Evolutionary conservation across 1,140 invertebrate species (phyloP).

Genomic region (Eriocheir sinensis): DNA sequence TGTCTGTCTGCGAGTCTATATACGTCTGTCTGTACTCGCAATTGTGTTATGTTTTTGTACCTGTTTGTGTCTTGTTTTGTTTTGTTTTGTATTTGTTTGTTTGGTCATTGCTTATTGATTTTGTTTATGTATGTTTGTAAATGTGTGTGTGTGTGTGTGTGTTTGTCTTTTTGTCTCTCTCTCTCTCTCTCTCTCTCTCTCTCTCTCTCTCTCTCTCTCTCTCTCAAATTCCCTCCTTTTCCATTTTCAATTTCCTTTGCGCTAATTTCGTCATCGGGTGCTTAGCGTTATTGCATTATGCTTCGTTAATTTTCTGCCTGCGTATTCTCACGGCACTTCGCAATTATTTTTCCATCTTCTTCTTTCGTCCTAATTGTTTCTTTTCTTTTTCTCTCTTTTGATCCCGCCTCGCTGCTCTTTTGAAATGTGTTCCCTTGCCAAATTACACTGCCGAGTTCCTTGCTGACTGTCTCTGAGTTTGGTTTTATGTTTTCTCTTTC

Average conservation of each 20-base stretch:
- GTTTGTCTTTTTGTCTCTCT: background rate
- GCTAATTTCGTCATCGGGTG: background rate
- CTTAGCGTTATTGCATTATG: too few relatives aligned
- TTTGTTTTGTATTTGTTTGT: too few relatives aligned
- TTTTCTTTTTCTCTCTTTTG: too few relatives aligned
- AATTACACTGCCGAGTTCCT: too few relatives aligned
- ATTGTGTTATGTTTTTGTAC: background rate
- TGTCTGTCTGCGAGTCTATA: conserved; percentile 26
- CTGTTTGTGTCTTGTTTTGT: too few relatives aligned
- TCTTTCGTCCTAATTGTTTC: too few relatives aligned
- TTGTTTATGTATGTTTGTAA: background rate
- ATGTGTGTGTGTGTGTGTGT: conserved; percentile 40
- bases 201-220: background rate
- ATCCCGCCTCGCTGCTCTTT: too few relatives aligned
- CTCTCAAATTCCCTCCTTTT: background rate
- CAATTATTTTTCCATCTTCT: too few relatives aligned
- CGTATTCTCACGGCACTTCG: too few relatives aligned
- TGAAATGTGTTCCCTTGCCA: too few relatives aligned
- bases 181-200: background rate
- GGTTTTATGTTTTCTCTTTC: background rate
- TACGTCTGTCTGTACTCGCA: background rate
- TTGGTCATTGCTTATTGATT: too few relatives aligned
- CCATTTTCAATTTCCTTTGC: background rate
- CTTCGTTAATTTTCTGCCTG: too few relatives aligned
- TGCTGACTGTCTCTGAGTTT: background rate